Base-by-base conservation (phyloP, 2,888 invertebrate species). In the Danaus chrysippus region DNA sequence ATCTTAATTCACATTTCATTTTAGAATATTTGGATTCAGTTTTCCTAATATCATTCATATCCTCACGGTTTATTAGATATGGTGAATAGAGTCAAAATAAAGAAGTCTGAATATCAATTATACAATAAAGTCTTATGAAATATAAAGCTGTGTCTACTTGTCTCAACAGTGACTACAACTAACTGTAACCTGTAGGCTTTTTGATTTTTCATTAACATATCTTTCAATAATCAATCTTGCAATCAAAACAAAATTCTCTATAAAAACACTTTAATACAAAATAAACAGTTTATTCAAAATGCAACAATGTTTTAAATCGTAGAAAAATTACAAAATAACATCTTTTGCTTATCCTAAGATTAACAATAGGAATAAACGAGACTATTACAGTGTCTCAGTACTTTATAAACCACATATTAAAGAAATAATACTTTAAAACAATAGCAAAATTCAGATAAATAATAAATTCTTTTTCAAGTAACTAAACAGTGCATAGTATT, bases 401-500 rank as follows among this genome's bases (percentile, higher is more conserved):
- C 46, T 46, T 46, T 49, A 49, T 17, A 17, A 17, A 49, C n/a
- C 10, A 10, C 11, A 17, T 49, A 10, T 10, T 17, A 17, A 17
- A 49, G 10, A 49, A 13, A 49, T 49, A 49, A 17, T 34, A 34
- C 23, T 34, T 34, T 34, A 34, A 34, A 34, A 34, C 23, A 34
- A 34, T 34, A 34, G 23, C 2, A 34, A 34, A 34, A 34, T 34
- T 34, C 23, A 34, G 23, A 34, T 34, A 34, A 34, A 34, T 34
- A 34, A 34, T 34, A 34, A 34, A 34, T 34, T 34, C 23, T 5
- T 34, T 34, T 3, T 34, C 49, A 19, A 59, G 42, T 34, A n/a
- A 61, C 69, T 75, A 84, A 52, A 77, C 76, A n/a, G 71, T 73
- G 70, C 87, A 87, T 58, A 91, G 58, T 12, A 86, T 78, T 78